Conservation (phyloP, 2,113 vertebrate genomes). For the Chloroceryle aenea region DNA sequence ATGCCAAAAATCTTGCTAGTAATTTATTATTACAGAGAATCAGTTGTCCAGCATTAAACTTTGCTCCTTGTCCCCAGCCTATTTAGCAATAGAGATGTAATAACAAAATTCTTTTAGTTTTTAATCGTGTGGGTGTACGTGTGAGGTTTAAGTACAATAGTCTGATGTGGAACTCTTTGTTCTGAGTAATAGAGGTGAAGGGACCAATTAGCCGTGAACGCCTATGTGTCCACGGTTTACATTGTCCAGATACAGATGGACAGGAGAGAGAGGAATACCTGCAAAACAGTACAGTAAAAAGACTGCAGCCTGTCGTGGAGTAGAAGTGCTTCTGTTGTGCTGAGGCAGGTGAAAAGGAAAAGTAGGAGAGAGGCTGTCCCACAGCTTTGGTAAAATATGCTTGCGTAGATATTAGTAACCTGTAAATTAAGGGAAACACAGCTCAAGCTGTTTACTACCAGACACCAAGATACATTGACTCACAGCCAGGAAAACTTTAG, state of each 20-base stretch:
- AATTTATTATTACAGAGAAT: background rate
- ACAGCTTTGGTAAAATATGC: background rate
- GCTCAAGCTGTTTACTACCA: background rate
- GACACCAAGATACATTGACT: background rate
- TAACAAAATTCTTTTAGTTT: background rate
- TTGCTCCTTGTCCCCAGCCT: background rate
- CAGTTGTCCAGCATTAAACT: background rate
- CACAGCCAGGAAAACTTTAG: background rate
- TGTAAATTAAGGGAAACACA: background rate
- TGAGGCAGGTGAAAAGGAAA: background rate
- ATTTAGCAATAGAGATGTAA: background rate
- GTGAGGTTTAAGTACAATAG: background rate
- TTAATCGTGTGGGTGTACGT: background rate
- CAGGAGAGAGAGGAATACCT: background rate
- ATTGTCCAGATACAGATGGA: background rate
- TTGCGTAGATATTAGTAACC: background rate
- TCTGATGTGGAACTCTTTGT: background rate
- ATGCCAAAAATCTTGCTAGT: background rate
- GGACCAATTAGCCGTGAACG: background rate
- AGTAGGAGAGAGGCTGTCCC: background rate
- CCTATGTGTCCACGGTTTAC: background rate
- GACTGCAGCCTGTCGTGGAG: background rate
- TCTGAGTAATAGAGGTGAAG: background rate
- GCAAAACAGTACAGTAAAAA: background rate
- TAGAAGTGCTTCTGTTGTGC: background rate